These are phyloP conservation scores for Eupithecia tripunctaria DNA, from an alignment of 2,888 invertebrate species.

Conservation along the genomic window DNA sequence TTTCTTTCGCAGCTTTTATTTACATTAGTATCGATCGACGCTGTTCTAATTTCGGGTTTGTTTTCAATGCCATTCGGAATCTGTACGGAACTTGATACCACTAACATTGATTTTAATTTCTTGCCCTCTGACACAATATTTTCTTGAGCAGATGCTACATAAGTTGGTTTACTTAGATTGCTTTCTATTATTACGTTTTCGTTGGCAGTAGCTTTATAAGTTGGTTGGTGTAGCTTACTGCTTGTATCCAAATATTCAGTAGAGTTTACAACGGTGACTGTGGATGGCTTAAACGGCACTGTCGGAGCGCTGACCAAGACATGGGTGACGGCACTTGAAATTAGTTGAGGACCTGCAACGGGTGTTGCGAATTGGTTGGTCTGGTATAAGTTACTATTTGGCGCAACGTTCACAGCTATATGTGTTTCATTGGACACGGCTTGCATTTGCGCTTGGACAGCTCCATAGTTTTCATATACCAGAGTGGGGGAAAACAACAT, in stretches of 20 bases:
- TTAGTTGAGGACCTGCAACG: conserved; percentile 55
- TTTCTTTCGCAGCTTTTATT: conserved; percentile 55
- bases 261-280: conserved; percentile 10
- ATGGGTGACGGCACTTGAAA: conserved; percentile 54
- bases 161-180: neutral
- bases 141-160: neutral
- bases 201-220: neutral
- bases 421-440: conserved; percentile 44
- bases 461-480: conserved; percentile 58
- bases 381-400: conserved; percentile 60
- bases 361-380: conserved; percentile 59
- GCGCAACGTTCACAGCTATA: conserved; percentile 52
- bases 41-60: conserved; percentile 25
- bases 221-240: conserved; percentile 13
- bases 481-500: conserved; percentile 61
- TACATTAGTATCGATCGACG: conserved; percentile 42
- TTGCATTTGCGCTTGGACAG: conserved; percentile 49
- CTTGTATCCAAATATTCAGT: conserved; percentile 15
- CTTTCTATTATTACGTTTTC: neutral
- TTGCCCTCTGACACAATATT: conserved; percentile 14
- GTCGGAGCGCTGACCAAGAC: conserved; percentile 30
- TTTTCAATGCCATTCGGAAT: conserved; percentile 12
- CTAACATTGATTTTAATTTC: conserved; percentile 11
- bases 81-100: neutral
- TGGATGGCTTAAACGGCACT: conserved; percentile 21